Evolutionary conservation across 2,113 vertebrate genomes (phyloP), one percentile per base, ranked within the genome.

Genomic region (Psettodes erumei): DNA sequence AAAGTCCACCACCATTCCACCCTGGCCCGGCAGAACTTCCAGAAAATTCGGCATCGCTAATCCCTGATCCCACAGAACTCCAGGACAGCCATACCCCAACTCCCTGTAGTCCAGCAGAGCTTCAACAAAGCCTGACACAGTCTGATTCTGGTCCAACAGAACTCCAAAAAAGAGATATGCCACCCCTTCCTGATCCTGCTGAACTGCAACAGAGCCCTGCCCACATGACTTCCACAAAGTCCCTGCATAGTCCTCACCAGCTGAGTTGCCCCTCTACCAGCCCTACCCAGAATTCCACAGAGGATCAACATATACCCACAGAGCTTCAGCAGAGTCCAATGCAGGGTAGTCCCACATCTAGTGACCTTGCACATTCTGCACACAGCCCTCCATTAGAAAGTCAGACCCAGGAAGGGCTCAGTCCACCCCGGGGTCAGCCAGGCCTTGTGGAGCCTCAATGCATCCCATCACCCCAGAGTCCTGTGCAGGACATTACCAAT

Each of bases 331-430:
- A 27, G 16, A 67, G 61, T 79, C 62, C 60, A 42, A 35, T 0
- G 5, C 75, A 33, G 11, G 63, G 9, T 48, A 64, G 23, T 75
- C n/a, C 59, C 2, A 45, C 59, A 4, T 71, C 43, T 23, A 48
- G 19, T 65, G 62, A 59, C n/a, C 50, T 43, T 70, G 32, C 21
- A 40, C 59, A 43, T 62, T 72, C 58, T 62, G 48, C 13, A 1
- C 38, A 71, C 3, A 84, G 50, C 37, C 56, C 58, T 47, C 37
- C 37, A 28, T 33, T 30, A 33, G 30, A 47, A 13, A 64, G 45
- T 72, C 23, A 5, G 7, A 28, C 23, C 4, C 33, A 77, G 23
- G n/a, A 18, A 38, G 48, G 9, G 6, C 35, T 2, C 15, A 60
- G 42, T 79, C 40, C 32, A 37, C 5, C 40, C 12, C 16, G 4